Evolutionary conservation across 2,888 invertebrate species (phyloP).

Genomic region (Deroplatys truncata): DNA sequence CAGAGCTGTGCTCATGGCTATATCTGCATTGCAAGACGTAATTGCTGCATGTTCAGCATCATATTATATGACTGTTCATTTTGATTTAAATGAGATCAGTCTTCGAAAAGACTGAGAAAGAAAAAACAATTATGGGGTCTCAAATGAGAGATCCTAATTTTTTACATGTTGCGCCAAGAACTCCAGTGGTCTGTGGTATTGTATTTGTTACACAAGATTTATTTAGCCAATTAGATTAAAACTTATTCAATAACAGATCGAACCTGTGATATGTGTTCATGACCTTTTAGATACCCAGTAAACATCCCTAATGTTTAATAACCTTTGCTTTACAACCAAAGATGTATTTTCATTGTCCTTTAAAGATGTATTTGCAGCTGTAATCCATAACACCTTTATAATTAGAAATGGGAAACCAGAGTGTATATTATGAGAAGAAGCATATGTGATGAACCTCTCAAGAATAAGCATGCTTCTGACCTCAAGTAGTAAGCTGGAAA

Average conservation of each 20-base stretch:
- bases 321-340: not conserved
- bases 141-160: not conserved
- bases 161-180: constrained; percentile 1
- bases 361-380: not conserved
- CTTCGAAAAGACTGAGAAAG: not conserved
- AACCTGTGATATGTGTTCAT: not conserved
- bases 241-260: not conserved
- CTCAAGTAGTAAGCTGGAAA: no score
- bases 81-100: not conserved
- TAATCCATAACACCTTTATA: no score
- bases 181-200: constrained; percentile 20
- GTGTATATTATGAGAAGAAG: no score
- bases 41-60: not conserved
- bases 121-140: not conserved
- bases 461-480: no score
- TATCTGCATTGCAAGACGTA: not conserved
- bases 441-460: no score
- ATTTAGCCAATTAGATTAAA: constrained; percentile 21
- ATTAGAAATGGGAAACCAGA: no score
- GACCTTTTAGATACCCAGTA: not conserved
- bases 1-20: not conserved
- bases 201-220: constrained; percentile 24
- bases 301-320: not conserved
- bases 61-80: not conserved
- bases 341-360: not conserved